Conservation (phyloP, 2,888 invertebrate species). For the Hypolimnas misippus region DNA sequence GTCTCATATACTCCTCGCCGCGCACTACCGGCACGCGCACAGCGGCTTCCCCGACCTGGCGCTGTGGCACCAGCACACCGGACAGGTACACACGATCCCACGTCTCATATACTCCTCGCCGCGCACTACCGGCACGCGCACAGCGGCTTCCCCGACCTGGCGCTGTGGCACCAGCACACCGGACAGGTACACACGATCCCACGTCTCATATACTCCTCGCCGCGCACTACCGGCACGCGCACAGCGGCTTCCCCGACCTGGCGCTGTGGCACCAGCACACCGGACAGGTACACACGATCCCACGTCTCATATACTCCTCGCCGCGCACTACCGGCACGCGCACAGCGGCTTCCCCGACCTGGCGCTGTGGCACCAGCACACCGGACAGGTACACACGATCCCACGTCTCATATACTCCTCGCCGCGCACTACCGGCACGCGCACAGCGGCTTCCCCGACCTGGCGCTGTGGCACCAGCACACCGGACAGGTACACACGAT, state of each 20-base stretch:
- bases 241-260: slow-evolving; percentile 93
- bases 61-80: slow-evolving; percentile 86
- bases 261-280: slow-evolving; percentile 88
- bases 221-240: slow-evolving; percentile 71
- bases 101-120: slow-evolving; percentile 44
- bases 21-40: slow-evolving; percentile 82
- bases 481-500: too few species aligned
- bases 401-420: slow-evolving; percentile 28
- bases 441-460: slow-evolving; percentile 54
- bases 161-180: slow-evolving; percentile 70
- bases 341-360: not conserved
- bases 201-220: too few species aligned
- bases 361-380: not conserved
- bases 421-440: slow-evolving; percentile 84
- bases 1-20: too few species aligned
- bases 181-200: not conserved
- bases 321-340: not conserved
- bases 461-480: slow-evolving; percentile 79
- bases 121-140: slow-evolving; percentile 83
- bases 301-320: not conserved
- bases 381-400: not conserved
- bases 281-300: slow-evolving; percentile 43
- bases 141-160: slow-evolving; percentile 66
- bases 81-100: slow-evolving; percentile 33
- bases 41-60: slow-evolving; percentile 94